Base-by-base conservation (phyloP, 1,140 invertebrate genomes). In the Sarcophaga bullata region DNA sequence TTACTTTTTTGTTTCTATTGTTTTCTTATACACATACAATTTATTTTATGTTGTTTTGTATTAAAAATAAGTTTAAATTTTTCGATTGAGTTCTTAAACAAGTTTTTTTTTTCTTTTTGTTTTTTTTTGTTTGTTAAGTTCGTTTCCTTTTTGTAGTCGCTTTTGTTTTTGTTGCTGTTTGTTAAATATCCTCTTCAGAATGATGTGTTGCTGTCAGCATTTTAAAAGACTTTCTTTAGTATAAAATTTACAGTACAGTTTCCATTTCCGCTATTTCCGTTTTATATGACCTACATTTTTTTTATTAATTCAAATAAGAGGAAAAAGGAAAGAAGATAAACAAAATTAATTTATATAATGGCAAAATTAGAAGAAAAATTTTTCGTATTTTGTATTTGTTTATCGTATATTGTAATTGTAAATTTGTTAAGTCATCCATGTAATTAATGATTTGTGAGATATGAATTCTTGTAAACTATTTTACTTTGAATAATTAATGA, bases 231-330 rank as follows among this genome's bases (percentile, higher is more conserved):
- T 68, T 25, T 25, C 17, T 68, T 68, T 19, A 19, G 17, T 17
- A 10, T 68, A 17, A 68, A 25, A 84, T 87, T 96, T 95, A 96
- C 93, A 96, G 95, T 92, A 96, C 95, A 88, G 95, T 96, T 92
- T 96, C 95, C 93, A 96, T 96, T 92, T 96, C 95, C 87, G 95
- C 95, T 84, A 95, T 94, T 91, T 95, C 94, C 85, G 94, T 95
- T 88, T 92, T 92, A 83, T 91, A 91, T n/a, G 92, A 91, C 84
- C 92, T 93, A 80, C 54, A 80, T 10, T 62, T 49, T 8, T 11
- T 0, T 81, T 81, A 2, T 19, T 47, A 52, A 81, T 37, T 8
- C 7, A 81, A 58, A 62, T 37, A 8, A 50, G 6, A 52, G 8
- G 68, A 50, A 49, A 50, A 49, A 80, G 17, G 13, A 9, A 54